Percentiles rank a stretch among this genome's conserved stretches.
Conservation (phyloP, 2,797 vertebrate genomes). For the Manis javanica region DNA sequence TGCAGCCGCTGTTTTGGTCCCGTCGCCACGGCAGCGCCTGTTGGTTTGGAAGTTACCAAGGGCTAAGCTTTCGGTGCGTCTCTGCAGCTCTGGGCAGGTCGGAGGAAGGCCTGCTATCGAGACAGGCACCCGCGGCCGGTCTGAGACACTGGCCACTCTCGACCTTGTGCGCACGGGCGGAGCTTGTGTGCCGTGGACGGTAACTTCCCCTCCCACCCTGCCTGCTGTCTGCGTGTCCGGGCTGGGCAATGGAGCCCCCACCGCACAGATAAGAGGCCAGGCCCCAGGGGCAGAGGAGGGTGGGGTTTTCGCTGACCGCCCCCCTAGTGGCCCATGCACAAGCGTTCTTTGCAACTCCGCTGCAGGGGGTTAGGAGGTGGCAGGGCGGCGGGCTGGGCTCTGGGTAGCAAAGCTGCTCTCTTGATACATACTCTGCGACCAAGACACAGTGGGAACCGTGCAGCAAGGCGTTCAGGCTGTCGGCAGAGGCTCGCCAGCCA, state of each 20-base stretch:
- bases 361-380: neutral
- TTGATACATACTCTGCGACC: neutral
- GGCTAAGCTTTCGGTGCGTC: constrained; percentile 81
- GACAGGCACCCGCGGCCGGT: neutral
- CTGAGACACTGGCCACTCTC: neutral
- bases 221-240: neutral
- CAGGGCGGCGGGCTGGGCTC: neutral
- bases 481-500: neutral
- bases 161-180: neutral
- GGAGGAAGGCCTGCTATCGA: constrained; percentile 55
- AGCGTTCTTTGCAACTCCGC: neutral
- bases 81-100: constrained; percentile 46
- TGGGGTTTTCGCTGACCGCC: neutral
- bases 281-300: neutral
- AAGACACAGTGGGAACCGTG: neutral
- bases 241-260: neutral
- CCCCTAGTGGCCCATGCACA: neutral
- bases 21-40: constrained; percentile 91
- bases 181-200: neutral
- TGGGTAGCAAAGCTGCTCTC: neutral
- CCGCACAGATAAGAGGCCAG: neutral
- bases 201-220: neutral
- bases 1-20: constrained; percentile 92
- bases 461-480: too few relatives aligned
- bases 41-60: constrained; percentile 97